Evolutionary conservation across 2,113 vertebrate genomes (phyloP), one percentile per base, ranked within the genome.

Genomic region (Mystacornis crossleyi): DNA sequence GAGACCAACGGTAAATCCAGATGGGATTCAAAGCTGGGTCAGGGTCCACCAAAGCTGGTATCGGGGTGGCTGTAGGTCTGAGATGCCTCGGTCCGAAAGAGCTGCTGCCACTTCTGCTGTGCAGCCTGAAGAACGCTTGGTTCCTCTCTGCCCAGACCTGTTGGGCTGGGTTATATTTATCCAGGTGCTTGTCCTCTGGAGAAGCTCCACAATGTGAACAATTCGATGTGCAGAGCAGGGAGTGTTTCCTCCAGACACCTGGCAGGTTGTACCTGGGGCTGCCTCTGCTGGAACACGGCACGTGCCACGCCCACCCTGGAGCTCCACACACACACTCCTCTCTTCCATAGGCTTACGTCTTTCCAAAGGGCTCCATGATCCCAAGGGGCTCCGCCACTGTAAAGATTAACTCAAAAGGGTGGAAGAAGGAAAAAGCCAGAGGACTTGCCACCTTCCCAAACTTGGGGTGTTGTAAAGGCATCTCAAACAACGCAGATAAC

Each of bases 171-270:
- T 70, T 97, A 12, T 95, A 75, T 96, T 96, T 95, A 84, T 66
- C 14, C 80, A 81, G 73, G 85, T 91, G 86, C 64, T 93, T 58
- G 67, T 95, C 95, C 70, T 47, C 45, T 75, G 47, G 69, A 90
- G 91, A 95, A 90, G 90, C 79, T 90, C 87, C 14, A 67, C 81
- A 72, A 95, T 78, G 95, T 74, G 87, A 95, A 92, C 57, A 73
- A 96, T 92, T 34, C 16, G 10, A 25, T 9, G 33, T 79, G 47
- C 48, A 85, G 81, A 77, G 66, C 75, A 89, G 92, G 91, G 91
- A 93, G 82, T 65, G 82, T 78, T 94, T 64, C 84, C 61, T 70
- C 34, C 53, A 43, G 31, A 53, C 81, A 85, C 67, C 34, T 10
- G n/a, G 28, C 78, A 71, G 60, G 64, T 40, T 73, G 60, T 57